phyloP scores from a whole-genome alignment of 2,113 vertebrate species.

The Martes martes region DNA sequence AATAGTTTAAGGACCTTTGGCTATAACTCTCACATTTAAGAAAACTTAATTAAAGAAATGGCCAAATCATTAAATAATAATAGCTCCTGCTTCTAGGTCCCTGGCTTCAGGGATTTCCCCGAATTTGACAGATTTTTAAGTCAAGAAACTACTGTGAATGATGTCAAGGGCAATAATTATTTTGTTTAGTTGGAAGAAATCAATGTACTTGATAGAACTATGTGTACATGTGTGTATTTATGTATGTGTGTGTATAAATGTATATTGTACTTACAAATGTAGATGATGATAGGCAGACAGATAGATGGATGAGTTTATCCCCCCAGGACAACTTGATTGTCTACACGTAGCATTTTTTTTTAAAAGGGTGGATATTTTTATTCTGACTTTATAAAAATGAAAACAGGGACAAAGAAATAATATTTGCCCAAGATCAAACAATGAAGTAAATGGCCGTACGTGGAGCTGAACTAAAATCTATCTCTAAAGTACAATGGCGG shows the following conservation, averaged over 20 bases:
- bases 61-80: constrained; percentile 42
- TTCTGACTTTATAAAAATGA: neutral
- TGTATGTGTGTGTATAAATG: neutral
- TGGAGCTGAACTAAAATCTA: neutral
- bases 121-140: neutral
- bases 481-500: neutral
- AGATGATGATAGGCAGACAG: neutral
- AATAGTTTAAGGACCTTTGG: neutral
- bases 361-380: neutral
- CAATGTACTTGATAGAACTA: neutral
- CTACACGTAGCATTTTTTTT: neutral
- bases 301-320: neutral
- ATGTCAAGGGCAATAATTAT: neutral
- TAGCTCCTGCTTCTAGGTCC: neutral
- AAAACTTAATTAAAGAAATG: constrained; percentile 45
- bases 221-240: neutral
- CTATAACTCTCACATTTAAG: constrained; percentile 1
- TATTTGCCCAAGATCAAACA: neutral
- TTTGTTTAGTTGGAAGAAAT: neutral
- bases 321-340: neutral
- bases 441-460: neutral
- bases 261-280: neutral
- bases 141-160: neutral
- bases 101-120: neutral
- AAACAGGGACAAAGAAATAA: neutral